A percentile compares a stretch with the other conserved stretches of the same genome.
Evolutionary conservation across 1,140 invertebrate genomes (phyloP).

Genomic region (Propsilocerus akamusi): DNA sequence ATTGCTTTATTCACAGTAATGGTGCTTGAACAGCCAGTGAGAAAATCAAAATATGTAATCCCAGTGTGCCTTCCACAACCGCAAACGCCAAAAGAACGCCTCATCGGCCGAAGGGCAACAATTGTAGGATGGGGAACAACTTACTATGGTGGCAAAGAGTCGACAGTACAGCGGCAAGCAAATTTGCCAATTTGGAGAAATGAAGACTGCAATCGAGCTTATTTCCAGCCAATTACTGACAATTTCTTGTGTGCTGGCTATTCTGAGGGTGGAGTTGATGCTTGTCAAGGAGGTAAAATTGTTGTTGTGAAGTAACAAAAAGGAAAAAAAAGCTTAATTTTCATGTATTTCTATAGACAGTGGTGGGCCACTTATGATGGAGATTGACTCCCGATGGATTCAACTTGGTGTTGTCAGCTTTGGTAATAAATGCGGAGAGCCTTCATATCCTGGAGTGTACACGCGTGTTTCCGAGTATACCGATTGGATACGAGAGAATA

Average conservation of each 20-base stretch:
- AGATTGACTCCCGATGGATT: slow-evolving; percentile 52
- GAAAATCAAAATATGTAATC: slow-evolving; percentile 64
- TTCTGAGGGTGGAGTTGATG: slow-evolving; percentile 75
- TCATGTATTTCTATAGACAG: not conserved
- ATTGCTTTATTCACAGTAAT: slow-evolving; percentile 9
- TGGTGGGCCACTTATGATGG: slow-evolving; percentile 71
- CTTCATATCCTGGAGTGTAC: slow-evolving; percentile 61
- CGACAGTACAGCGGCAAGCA: slow-evolving; percentile 62
- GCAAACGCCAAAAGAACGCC: slow-evolving; percentile 16
- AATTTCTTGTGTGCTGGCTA: slow-evolving; percentile 85
- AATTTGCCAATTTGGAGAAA: slow-evolving; percentile 79
- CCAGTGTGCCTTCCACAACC: slow-evolving; percentile 63
- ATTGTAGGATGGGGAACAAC: slow-evolving; percentile 87
- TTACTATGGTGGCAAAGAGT: slow-evolving; percentile 69
- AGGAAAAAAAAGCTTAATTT: not conserved
- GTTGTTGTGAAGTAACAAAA: not conserved
- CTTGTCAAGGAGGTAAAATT: slow-evolving; percentile 46
- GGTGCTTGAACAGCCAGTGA: slow-evolving; percentile 39
- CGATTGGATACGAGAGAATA: slow-evolving; percentile 24
- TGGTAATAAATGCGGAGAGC: slow-evolving; percentile 78
- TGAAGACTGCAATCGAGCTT: slow-evolving; percentile 73
- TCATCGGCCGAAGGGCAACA: slow-evolving; percentile 39
- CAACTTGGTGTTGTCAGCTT: slow-evolving; percentile 82
- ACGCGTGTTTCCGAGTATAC: slow-evolving; percentile 21
- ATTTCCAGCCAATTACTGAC: slow-evolving; percentile 79